Conservation (phyloP, 2,797 vertebrate genomes). For the Silurus aristotelis region DNA sequence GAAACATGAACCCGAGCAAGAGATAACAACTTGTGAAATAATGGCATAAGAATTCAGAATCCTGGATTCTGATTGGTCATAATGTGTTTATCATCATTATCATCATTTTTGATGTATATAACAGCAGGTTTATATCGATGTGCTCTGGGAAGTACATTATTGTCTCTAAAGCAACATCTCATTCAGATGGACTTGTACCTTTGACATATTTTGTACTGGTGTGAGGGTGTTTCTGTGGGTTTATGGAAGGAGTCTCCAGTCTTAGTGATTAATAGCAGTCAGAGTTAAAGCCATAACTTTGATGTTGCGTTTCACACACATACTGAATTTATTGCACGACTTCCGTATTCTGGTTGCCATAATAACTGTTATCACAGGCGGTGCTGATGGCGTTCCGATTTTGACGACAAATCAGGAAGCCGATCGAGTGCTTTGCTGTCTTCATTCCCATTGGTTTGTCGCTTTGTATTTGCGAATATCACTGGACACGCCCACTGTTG, state of each 20-base stretch:
- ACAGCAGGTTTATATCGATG: neutral
- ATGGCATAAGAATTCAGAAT: neutral
- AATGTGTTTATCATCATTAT: neutral
- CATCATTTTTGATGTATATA: neutral
- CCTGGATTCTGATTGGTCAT: neutral
- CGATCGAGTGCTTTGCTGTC: no score
- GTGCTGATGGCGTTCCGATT: no score
- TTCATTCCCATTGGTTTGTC: no score
- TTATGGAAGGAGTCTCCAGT: conserved; percentile 10
- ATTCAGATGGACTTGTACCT: neutral
- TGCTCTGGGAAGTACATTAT: neutral
- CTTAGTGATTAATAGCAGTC: neutral
- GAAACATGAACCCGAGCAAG: neutral
- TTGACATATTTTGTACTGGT: neutral
- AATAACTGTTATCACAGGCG: no score
- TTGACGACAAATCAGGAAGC: no score
- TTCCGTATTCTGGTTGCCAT: no score
- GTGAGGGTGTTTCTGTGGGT: neutral
- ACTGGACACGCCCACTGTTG: no score
- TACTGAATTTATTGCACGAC: no score
- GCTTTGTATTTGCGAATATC: no score
- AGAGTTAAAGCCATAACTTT: neutral
- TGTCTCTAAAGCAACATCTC: neutral
- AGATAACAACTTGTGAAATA: neutral
- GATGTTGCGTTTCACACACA: no score